Percentiles rank a stretch among this genome's conserved stretches.
These are phyloP conservation scores for Actias luna DNA, from an alignment of 2,888 invertebrate species.

Conservation along the genomic window DNA sequence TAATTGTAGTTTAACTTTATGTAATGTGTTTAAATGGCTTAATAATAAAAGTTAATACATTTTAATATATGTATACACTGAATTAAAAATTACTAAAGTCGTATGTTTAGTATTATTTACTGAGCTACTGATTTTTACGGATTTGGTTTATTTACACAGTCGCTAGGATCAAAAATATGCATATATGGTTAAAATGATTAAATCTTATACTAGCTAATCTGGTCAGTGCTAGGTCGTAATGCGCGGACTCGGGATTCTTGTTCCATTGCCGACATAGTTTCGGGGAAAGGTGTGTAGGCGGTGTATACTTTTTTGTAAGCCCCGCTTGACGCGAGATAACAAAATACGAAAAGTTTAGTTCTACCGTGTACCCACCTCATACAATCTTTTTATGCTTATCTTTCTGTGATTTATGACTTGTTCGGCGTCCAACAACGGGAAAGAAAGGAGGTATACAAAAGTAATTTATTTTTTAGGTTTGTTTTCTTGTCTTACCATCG, in stretches of 20 bases:
- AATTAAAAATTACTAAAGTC: neutral
- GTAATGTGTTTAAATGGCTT: neutral
- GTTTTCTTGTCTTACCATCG: conserved; percentile 78
- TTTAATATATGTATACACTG: neutral
- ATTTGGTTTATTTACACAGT: too few species aligned
- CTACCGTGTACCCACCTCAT: conserved; percentile 79
- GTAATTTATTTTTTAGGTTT: conserved; percentile 81
- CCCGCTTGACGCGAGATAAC: conserved; percentile 72
- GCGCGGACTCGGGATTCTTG: conserved; percentile 18
- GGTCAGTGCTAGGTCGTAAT: conserved; percentile 17
- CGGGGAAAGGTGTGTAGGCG: conserved; percentile 66
- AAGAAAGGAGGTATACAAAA: conserved; percentile 81
- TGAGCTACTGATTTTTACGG: neutral
- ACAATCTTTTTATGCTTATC: conserved; percentile 82
- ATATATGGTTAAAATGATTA: neutral
- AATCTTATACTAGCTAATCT: conserved; percentile 12
- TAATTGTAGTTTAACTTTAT: neutral
- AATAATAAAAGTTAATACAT: neutral
- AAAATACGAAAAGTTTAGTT: conserved; percentile 79
- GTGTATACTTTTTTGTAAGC: conserved; percentile 59
- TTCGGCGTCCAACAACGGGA: conserved; percentile 80
- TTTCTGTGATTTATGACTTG: conserved; percentile 79
- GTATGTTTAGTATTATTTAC: neutral
- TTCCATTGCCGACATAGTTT: conserved; percentile 37
- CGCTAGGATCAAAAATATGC: conserved; percentile 8